Evolutionary conservation across 2,888 invertebrate genomes (phyloP), one percentile per base, ranked within the genome.

Genomic region (Thymelicus lineola): DNA sequence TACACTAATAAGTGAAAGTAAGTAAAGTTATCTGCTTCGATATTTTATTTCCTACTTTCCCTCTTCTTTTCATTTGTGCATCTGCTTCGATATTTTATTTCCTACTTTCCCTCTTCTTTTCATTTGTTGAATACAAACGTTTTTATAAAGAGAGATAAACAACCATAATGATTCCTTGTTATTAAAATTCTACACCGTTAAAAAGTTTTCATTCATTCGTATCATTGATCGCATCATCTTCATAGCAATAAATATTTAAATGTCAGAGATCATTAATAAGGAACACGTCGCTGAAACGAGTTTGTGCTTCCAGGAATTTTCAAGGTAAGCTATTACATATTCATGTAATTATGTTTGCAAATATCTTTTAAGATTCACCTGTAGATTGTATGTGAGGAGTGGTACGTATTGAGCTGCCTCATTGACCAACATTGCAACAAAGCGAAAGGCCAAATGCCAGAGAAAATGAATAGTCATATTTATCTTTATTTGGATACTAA

Each of bases 371-470:
- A 60, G 59, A 65, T 65, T 61, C 48, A 17, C 58, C 15, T 45
- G 60, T 65, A 65, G 65, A 59, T 58, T 46, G 35, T 69, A 71
- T 73, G 74, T 67, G 73, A 70, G 74, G 71, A 65, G 66, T 66
- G 68, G 60, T 71, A 71, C 69, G 48, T 28, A 66, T 7, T 65
- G 46, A 28, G 68, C 75, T 50, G 66, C 58, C 35, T 35, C 72
- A 71, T 84, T 83, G 75, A 77, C 78, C 77, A 84, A 86, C 79
- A 79, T 76, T 80, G 83, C 83, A 81, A 81, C 81, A 74, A 72
- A 73, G 70, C 72, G 50, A 81, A 82, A 83, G 82, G 84, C 82
- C 78, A 83, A 73, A 77, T 76, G 76, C 77, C 75, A 74, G 71
- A 67, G 72, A 71, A 73, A 53, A 42, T 42, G 42, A 53, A 14